Base-by-base conservation (phyloP, 2,113 vertebrate species). In the Antigone vipio region DNA sequence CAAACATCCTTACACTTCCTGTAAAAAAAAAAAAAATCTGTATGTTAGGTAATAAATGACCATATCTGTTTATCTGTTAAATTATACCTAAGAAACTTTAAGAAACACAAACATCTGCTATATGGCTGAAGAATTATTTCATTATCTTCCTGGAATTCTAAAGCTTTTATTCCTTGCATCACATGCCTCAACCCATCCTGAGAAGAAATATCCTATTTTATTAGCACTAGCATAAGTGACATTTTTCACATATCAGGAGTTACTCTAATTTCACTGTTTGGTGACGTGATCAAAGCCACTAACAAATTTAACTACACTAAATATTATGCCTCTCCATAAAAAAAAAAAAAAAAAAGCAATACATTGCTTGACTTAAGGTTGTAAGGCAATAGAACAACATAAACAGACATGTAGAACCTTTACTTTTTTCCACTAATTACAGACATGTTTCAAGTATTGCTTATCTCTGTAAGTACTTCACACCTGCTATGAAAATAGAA, bases 281-380 rank as follows among this genome's bases (percentile, higher is more conserved):
- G 60, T 82, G 80, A 95, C 76, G 44, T 87, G 30, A 95, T 72
- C 71, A 84, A 92, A 97, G 71, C 26, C 44, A 62, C 50, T 83
- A 85, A 76, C 11, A 79, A 89, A 69, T 88, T 83, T 88, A 88
- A 30, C 74, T 79, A 84, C 10, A 56, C 18, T 26, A 80, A 96
- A 81, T 74, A 94, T n/a, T 52, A 14, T 38, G 32, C 12, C 14
- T 86, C 44, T 5, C 6, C 20, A 47, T 29, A 40, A 35, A 94
- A 86, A 83, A 68, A 38, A 62, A 62, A 32, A 23, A 21, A 19
- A 44, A 44, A 44, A 44, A 44, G 42, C 42, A 44, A 26, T 23
- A 49, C 2, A 27, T 21, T 29, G 6, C 10, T 49, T 80, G 21
- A 53, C 24, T 74, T 68, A n/a, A 62, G 9, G 20, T 8, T 53